Conservation (phyloP, 2,113 vertebrate species). For the Pollachius pollachius region DNA sequence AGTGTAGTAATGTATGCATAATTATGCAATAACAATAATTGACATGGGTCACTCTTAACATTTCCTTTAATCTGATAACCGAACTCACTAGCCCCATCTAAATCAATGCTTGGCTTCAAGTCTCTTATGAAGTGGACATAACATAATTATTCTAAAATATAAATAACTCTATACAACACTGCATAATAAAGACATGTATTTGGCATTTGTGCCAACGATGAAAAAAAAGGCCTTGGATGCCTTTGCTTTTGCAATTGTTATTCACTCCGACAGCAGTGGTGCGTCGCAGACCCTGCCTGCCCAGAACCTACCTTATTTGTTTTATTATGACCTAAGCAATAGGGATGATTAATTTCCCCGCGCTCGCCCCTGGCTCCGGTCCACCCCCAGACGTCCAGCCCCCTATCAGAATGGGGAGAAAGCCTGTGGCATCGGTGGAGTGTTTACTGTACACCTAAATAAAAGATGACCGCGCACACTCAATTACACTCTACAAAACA, state of each 20-base stretch:
- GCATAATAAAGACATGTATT: not conserved
- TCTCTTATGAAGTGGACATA: too few species aligned
- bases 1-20: not conserved
- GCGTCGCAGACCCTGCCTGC: too few species aligned
- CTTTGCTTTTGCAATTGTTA: too few species aligned
- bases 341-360: slow-evolving; percentile 19
- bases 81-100: too few species aligned
- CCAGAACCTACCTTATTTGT: too few species aligned
- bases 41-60: not conserved
- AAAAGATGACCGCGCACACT: slow-evolving; percentile 17
- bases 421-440: slow-evolving; percentile 18
- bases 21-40: not conserved
- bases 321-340: not conserved
- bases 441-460: slow-evolving; percentile 46
- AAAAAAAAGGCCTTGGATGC: not conserved
- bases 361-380: not conserved
- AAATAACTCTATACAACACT: too few species aligned
- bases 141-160: too few species aligned
- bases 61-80: too few species aligned
- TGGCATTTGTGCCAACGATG: not conserved
- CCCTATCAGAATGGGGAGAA: slow-evolving; percentile 5
- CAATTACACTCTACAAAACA: slow-evolving; percentile 18
- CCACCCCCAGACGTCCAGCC: not conserved
- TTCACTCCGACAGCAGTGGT: too few species aligned
- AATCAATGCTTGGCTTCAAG: too few species aligned